Evolutionary conservation across 2,888 invertebrate species (phyloP).

Genomic region (Bombyx huttoni): DNA sequence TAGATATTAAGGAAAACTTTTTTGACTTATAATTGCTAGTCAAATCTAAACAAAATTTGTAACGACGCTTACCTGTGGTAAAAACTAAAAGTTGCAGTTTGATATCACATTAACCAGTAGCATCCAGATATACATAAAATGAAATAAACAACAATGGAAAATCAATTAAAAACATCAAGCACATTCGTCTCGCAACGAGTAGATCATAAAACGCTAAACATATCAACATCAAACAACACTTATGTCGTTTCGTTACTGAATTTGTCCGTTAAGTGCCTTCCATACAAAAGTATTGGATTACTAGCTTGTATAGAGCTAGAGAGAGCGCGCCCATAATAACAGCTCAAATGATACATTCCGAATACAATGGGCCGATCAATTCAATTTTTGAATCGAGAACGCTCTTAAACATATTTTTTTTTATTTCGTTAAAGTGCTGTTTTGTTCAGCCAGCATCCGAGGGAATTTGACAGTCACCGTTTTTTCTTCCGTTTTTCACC

Average conservation of each 20-base stretch:
- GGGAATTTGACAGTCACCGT: slow-evolving; percentile 70
- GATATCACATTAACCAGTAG: not conserved
- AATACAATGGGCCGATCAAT: slow-evolving; percentile 73
- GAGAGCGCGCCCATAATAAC: slow-evolving; percentile 68
- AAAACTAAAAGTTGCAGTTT: too few species aligned
- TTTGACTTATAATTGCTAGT: too few species aligned
- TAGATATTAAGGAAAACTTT: too few species aligned
- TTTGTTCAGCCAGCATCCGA: slow-evolving; percentile 68
- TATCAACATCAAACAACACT: slow-evolving; percentile 36
- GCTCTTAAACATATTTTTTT: slow-evolving; percentile 65
- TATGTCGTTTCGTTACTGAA: slow-evolving; percentile 47
- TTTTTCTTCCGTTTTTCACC: slow-evolving; percentile 60
- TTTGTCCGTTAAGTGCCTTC: slow-evolving; percentile 60
- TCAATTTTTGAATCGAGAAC: slow-evolving; percentile 73
- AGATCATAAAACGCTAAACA: slow-evolving; percentile 36
- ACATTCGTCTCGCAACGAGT: not conserved
- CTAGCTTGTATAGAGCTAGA: slow-evolving; percentile 61
- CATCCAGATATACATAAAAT: not conserved
- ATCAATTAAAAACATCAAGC: not conserved
- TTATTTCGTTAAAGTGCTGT: slow-evolving; percentile 69
- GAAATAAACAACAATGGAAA: not conserved
- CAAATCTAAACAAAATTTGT: too few species aligned
- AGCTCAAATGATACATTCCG: slow-evolving; percentile 73
- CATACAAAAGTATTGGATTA: slow-evolving; percentile 73
- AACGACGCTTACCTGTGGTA: too few species aligned